phyloP scores from a whole-genome alignment of 2,797 vertebrate genomes.

The Urosaurus nigricauda region DNA sequence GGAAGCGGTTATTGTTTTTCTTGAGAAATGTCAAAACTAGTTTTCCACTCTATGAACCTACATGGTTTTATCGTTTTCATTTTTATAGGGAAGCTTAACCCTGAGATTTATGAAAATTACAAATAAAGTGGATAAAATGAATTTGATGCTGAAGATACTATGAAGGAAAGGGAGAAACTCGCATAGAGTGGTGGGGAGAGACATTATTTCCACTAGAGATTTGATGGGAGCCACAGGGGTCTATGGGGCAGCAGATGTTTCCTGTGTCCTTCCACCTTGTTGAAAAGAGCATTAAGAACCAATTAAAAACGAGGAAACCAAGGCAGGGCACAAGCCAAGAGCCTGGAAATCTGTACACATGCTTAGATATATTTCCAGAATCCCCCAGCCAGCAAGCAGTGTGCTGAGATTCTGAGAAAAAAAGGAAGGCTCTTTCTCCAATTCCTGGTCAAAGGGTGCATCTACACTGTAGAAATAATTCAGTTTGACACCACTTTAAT shows the following conservation, averaged over 20 bases:
- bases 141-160: not conserved
- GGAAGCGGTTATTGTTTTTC: conserved; percentile 8
- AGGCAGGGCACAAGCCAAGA: not conserved
- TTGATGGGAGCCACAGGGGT: not conserved
- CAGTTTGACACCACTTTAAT: too few relatives aligned
- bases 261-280: too few relatives aligned
- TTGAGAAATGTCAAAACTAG: conserved; percentile 27
- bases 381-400: too few relatives aligned
- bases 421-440: too few relatives aligned
- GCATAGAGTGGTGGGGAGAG: not conserved
- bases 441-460: too few relatives aligned
- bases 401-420: too few relatives aligned
- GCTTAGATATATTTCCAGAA: too few relatives aligned
- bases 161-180: not conserved
- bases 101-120: conserved; percentile 33
- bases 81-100: conserved; percentile 1
- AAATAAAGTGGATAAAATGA: conserved; percentile 14
- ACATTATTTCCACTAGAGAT: not conserved
- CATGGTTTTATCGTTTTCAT: conserved; percentile 13
- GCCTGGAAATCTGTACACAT: not conserved
- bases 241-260: not conserved
- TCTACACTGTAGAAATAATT: too few relatives aligned
- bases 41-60: conserved; percentile 8
- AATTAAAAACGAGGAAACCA: not conserved
- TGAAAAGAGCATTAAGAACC: not conserved